phyloP scores from a whole-genome alignment of 2,113 vertebrate species.

The Sakesphorus luctuosus region DNA sequence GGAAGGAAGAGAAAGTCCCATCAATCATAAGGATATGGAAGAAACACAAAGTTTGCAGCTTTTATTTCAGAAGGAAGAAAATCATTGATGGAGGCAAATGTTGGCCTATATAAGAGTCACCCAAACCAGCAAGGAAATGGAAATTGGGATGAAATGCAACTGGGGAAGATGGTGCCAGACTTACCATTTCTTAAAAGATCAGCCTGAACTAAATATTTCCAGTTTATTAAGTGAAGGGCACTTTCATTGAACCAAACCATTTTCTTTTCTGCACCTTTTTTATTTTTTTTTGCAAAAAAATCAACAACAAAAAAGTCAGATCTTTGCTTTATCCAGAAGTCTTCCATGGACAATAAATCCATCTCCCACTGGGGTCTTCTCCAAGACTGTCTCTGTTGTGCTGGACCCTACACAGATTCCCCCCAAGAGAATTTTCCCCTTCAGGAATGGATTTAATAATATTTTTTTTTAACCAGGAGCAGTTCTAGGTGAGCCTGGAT shows the following conservation, averaged over 20 bases:
- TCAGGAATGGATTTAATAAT: too few species aligned
- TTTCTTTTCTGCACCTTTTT: not conserved
- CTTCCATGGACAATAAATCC: not conserved
- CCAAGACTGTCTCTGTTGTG: not conserved
- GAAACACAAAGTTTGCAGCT: not conserved
- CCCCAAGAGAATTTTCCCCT: not conserved
- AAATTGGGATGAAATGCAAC: not conserved
- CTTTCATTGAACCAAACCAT: not conserved
- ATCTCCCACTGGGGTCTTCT: not conserved
- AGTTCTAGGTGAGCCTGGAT: not conserved
- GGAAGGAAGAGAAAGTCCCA: not conserved
- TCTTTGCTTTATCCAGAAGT: not conserved
- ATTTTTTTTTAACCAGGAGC: too few species aligned
- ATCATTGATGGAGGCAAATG: not conserved
- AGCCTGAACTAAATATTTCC: not conserved
- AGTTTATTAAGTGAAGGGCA: not conserved
- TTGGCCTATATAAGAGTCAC: not conserved
- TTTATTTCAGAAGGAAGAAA: not conserved
- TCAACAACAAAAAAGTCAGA: not conserved
- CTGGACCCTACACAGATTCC: too few species aligned
- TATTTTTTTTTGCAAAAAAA: not conserved
- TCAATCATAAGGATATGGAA: accelerated
- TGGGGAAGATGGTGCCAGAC: not conserved
- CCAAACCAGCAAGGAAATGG: not conserved
- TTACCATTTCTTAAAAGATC: not conserved